phyloP scores from a whole-genome alignment of 2,888 invertebrate genomes.

The Siphlonurus alternatus region DNA sequence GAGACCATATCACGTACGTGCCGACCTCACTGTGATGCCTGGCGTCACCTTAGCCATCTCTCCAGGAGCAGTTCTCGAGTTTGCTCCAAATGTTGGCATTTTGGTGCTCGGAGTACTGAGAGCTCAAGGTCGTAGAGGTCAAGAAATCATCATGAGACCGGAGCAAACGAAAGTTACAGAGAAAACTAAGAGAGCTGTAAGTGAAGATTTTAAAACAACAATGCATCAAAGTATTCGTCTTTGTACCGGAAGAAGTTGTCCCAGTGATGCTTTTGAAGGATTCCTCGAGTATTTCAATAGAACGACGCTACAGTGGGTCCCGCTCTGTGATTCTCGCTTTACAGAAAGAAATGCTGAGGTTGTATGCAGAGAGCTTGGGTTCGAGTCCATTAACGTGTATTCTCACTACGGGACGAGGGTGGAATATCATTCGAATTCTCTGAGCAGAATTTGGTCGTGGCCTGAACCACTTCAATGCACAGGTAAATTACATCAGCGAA shows the following conservation, averaged over 20 bases:
- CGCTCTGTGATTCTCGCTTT: slow-evolving; percentile 88
- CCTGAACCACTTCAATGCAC: slow-evolving; percentile 68
- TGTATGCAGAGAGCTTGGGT: slow-evolving; percentile 83
- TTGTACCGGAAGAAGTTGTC: slow-evolving; percentile 58
- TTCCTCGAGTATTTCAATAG: slow-evolving; percentile 90
- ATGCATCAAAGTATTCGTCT: slow-evolving; percentile 47
- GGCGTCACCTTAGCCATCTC: slow-evolving; percentile 69
- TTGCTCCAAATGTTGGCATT: slow-evolving; percentile 90
- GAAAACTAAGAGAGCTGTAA: not conserved
- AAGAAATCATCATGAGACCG: slow-evolving; percentile 65
- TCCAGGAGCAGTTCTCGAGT: slow-evolving; percentile 81
- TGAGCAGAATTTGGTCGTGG: slow-evolving; percentile 84
- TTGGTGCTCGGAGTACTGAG: slow-evolving; percentile 79
- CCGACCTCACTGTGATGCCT: slow-evolving; percentile 96
- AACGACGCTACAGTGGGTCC: slow-evolving; percentile 92
- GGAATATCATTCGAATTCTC: slow-evolving; percentile 75
- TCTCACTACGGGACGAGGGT: slow-evolving; percentile 72
- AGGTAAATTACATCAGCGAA: slow-evolving; percentile 18
- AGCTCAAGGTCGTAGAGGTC: slow-evolving; percentile 60
- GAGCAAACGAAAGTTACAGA: slow-evolving; percentile 18
- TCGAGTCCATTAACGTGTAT: slow-evolving; percentile 74
- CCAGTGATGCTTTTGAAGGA: slow-evolving; percentile 44
- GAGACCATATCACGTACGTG: slow-evolving; percentile 59
- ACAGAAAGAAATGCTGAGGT: slow-evolving; percentile 95
- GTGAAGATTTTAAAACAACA: slow-evolving; percentile 22